These are phyloP conservation scores for Ligdia adustata DNA, from an alignment of 2,888 invertebrate genomes.

Conservation along the genomic window DNA sequence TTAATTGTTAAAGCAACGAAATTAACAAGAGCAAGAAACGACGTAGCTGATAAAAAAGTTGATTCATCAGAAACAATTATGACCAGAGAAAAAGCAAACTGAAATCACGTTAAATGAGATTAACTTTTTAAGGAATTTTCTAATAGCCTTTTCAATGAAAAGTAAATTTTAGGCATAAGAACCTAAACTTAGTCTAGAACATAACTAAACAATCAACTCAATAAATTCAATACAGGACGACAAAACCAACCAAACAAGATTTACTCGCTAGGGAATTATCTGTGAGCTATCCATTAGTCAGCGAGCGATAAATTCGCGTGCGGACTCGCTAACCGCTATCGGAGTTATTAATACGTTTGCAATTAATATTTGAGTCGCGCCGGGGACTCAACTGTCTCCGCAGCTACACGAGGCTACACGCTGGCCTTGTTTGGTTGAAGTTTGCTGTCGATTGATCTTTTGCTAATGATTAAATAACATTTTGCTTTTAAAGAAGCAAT, in stretches of 20 bases:
- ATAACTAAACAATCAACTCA: not conserved
- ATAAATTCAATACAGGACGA: not conserved
- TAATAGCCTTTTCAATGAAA: not conserved
- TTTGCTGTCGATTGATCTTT: not conserved
- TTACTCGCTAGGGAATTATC: constrained; percentile 15
- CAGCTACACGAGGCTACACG: too few relatives aligned
- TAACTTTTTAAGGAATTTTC: constrained; percentile 1
- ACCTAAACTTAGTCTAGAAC: not conserved
- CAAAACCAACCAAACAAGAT: constrained; percentile 11
- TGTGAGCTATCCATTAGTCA: constrained; percentile 41
- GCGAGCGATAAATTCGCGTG: constrained; percentile 29
- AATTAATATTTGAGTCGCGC: constrained; percentile 58
- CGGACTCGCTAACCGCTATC: constrained; percentile 46
- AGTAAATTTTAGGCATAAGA: not conserved
- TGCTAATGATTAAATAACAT: not conserved
- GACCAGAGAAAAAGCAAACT: constrained; percentile 1
- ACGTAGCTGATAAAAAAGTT: constrained; percentile 8
- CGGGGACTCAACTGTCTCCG: constrained; percentile 9
- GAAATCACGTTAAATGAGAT: constrained; percentile 2
- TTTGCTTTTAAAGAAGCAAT: not conserved
- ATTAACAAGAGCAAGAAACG: constrained; percentile 9
- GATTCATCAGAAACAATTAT: constrained; percentile 12
- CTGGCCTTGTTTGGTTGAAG: too few relatives aligned
- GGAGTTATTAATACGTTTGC: constrained; percentile 62
- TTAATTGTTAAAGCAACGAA: constrained; percentile 13